Evolutionary conservation across 2,888 invertebrate genomes (phyloP).

Genomic region (Ormia ochracea): DNA sequence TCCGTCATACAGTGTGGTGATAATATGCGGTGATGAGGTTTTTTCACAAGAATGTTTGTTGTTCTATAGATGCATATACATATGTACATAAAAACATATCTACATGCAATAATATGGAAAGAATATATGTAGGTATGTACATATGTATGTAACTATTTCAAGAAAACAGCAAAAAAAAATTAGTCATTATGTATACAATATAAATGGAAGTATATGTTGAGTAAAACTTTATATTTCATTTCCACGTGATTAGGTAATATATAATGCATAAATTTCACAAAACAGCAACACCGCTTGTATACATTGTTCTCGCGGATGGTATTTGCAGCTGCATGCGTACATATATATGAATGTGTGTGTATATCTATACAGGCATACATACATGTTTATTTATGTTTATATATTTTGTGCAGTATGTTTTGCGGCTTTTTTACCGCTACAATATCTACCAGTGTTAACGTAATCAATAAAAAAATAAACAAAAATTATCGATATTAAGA

Average conservation of each 20-base stretch:
- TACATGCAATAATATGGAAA: not conserved
- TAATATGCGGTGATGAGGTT: constrained; percentile 7
- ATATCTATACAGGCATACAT: too few relatives aligned
- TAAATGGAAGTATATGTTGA: too few relatives aligned
- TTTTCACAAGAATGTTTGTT: not conserved
- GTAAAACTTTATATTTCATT: not conserved
- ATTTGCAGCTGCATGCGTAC: not conserved
- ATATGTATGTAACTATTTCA: not conserved
- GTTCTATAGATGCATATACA: not conserved
- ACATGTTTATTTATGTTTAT: not conserved
- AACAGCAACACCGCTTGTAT: not conserved
- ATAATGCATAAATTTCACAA: not conserved
- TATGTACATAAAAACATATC: not conserved
- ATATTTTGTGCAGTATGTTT: not conserved
- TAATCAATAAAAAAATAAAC: too few relatives aligned
- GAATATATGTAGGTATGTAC: not conserved
- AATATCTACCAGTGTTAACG: too few relatives aligned
- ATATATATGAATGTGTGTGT: not conserved
- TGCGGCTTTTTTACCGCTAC: not conserved
- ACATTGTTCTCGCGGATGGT: not conserved
- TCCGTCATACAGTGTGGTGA: too few relatives aligned
- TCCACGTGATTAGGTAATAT: not conserved
- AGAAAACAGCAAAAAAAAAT: too few relatives aligned
- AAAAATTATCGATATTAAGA: too few relatives aligned
- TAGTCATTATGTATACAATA: too few relatives aligned